phyloP scores from a whole-genome alignment of 2,797 vertebrate species.

The Danio choprae region DNA sequence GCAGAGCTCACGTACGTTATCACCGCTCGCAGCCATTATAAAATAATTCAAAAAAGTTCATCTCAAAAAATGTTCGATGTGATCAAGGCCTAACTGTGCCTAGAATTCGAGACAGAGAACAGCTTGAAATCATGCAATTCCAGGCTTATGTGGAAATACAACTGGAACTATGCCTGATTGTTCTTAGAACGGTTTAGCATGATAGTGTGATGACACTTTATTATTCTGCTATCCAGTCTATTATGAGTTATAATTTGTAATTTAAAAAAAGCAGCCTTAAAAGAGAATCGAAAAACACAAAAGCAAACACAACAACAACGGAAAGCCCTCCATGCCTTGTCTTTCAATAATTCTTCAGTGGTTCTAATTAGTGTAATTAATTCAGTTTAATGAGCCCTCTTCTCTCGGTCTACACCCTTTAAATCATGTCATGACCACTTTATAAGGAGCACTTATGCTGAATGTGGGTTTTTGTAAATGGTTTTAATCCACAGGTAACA shows the following conservation, averaged over 20 bases:
- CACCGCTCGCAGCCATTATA: too few species aligned
- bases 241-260: neutral
- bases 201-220: too few species aligned
- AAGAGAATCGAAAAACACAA: neutral
- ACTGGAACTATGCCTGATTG: too few species aligned
- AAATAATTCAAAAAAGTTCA: too few species aligned
- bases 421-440: conserved; percentile 48
- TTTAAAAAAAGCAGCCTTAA: neutral
- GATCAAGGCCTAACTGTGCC: too few species aligned
- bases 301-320: conserved; percentile 1
- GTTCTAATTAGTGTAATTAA: conserved; percentile 56
- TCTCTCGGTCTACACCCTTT: conserved; percentile 31
- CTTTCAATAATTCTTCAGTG: conserved; percentile 43
- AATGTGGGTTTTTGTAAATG: conserved; percentile 24
- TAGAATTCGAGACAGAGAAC: too few species aligned
- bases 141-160: too few species aligned
- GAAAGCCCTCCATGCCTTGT: neutral
- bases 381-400: conserved; percentile 54
- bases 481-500: conserved; percentile 20
- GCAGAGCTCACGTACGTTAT: too few species aligned
- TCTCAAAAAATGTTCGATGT: too few species aligned
- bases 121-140: too few species aligned
- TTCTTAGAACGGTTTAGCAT: too few species aligned
- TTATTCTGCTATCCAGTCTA: neutral
- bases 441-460: conserved; percentile 11